A percentile compares a stretch with the other conserved stretches of the same genome.
phyloP scores from a whole-genome alignment of 2,888 invertebrate species.

The Archaeoteleia sp. region DNA sequence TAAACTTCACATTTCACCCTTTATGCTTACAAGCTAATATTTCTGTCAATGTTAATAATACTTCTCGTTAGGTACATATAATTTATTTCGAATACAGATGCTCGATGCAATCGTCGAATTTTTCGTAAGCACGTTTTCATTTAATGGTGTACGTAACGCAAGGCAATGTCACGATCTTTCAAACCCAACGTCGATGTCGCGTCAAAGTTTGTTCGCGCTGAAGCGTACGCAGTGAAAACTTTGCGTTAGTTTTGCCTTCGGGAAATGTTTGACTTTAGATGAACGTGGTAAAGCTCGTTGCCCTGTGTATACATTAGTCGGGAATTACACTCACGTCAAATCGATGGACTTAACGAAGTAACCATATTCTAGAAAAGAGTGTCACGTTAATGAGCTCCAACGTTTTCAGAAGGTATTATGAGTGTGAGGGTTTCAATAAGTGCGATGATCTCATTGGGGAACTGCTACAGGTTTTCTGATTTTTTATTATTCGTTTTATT shows the following conservation, averaged over 20 bases:
- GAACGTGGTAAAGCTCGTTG: slow-evolving; percentile 15
- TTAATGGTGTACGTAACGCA: slow-evolving; percentile 1
- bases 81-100: no score
- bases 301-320: slow-evolving; percentile 18
- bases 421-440: slow-evolving; percentile 3
- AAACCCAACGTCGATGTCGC: slow-evolving; percentile 12
- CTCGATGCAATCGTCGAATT: no score
- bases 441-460: slow-evolving; percentile 12
- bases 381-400: slow-evolving; percentile 18
- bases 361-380: slow-evolving; percentile 10
- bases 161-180: slow-evolving; percentile 21
- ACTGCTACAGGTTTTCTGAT: slow-evolving; percentile 14
- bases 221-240: slow-evolving; percentile 14
- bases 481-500: slow-evolving; percentile 26
- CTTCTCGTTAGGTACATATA: no score
- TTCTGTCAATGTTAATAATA: no score
- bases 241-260: slow-evolving; percentile 26
- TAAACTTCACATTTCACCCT: no score
- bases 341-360: slow-evolving; percentile 27
- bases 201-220: slow-evolving; percentile 23
- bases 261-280: slow-evolving; percentile 39
- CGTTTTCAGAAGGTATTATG: slow-evolving; percentile 11
- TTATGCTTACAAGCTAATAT: no score
- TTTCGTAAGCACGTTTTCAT: slow-evolving; percentile 12
- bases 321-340: slow-evolving; percentile 21